Conservation (phyloP, 2,888 invertebrate species). For the Sarcophaga caerulescens region DNA sequence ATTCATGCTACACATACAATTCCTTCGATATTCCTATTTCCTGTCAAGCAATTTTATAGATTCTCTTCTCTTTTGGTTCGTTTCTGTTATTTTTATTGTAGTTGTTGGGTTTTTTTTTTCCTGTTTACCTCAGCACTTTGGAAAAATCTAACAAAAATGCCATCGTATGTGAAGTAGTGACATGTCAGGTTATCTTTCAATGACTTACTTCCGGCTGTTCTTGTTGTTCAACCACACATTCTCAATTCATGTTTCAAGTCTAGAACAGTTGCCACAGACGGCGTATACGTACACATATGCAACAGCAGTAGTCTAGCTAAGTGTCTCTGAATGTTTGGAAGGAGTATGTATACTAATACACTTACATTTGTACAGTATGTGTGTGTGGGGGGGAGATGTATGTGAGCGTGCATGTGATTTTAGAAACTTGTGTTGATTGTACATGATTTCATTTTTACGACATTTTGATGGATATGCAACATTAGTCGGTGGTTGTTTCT, state of each 20-base stretch:
- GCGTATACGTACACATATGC: not conserved
- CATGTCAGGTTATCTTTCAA: slow-evolving; percentile 65
- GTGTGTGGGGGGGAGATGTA: not conserved
- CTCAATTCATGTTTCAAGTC: slow-evolving; percentile 53
- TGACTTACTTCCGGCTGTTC: slow-evolving; percentile 62
- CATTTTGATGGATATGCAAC: slow-evolving; percentile 66
- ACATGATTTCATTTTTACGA: slow-evolving; percentile 65
- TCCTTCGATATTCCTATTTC: slow-evolving; percentile 21
- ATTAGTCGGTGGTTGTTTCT: slow-evolving; percentile 39
- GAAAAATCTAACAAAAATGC: slow-evolving; percentile 41
- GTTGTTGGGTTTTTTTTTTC: slow-evolving; percentile 15
- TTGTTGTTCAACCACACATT: slow-evolving; percentile 63
- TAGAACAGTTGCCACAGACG: slow-evolving; percentile 33
- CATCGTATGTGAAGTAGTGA: slow-evolving; percentile 22
- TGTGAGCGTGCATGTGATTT: slow-evolving; percentile 18
- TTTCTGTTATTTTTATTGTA: not conserved
- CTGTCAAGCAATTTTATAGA: slow-evolving; percentile 45
- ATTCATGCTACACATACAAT: not conserved
- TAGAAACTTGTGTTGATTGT: slow-evolving; percentile 55
- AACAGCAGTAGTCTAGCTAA: not conserved
- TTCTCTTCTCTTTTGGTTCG: not conserved
- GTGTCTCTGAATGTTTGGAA: not conserved
- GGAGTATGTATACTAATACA: too few species aligned
- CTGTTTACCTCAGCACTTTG: slow-evolving; percentile 57
- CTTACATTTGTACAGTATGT: not conserved